phyloP scores from a whole-genome alignment of 2,888 invertebrate species.

The Tridacna gigas region DNA sequence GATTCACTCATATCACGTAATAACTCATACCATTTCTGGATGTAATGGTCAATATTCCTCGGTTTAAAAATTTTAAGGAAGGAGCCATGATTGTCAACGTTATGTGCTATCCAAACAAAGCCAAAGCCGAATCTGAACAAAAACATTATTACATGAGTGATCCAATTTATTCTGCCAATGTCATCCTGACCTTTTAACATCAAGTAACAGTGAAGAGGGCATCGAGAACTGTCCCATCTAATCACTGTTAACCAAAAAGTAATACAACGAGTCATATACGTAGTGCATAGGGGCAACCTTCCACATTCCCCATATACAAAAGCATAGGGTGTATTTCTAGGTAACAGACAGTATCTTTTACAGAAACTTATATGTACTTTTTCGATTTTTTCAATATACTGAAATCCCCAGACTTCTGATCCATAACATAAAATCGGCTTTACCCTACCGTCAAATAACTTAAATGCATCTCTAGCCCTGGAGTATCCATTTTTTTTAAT shows the following conservation, averaged over 20 bases:
- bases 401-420: conserved; percentile 6
- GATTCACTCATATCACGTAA: not conserved
- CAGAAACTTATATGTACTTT: conserved; percentile 9
- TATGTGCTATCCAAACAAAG: conserved; percentile 14
- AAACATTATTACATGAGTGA: not conserved
- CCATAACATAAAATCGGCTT: conserved; percentile 8
- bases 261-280: conserved; percentile 7
- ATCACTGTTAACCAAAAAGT: conserved; percentile 8
- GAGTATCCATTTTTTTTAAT: not conserved
- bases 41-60: not conserved
- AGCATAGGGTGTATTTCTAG: not conserved
- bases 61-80: not conserved
- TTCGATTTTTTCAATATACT: conserved; percentile 5
- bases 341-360: not conserved
- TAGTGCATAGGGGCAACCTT: not conserved
- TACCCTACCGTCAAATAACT: not conserved
- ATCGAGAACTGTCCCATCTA: not conserved
- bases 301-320: conserved; percentile 4
- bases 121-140: conserved; percentile 2
- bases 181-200: not conserved
- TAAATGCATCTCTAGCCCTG: not conserved
- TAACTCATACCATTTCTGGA: not conserved
- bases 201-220: conserved; percentile 4
- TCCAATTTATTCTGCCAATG: not conserved
- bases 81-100: not conserved